These are phyloP conservation scores for Pitta sordida DNA, from an alignment of 2,113 vertebrate species.

Conservation along the genomic window DNA sequence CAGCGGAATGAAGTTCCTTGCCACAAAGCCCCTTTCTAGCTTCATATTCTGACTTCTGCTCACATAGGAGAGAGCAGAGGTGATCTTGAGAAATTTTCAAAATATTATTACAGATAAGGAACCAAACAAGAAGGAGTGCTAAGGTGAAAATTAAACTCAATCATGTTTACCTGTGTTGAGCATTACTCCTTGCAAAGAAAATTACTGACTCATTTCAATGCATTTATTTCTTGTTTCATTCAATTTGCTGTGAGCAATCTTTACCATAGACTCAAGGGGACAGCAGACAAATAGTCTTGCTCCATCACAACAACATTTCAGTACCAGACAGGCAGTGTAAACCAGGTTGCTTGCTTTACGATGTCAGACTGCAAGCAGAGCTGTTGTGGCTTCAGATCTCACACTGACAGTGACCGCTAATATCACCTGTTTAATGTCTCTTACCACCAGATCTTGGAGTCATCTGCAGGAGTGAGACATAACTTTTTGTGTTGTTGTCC, in stretches of 20 bases:
- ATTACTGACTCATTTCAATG: background rate
- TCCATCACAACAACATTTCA: background rate
- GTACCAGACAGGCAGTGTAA: background rate
- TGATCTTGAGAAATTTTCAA: background rate
- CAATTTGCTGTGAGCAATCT: background rate
- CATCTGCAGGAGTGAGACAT: background rate
- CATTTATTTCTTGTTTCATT: background rate
- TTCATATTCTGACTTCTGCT: background rate
- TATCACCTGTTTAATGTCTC: background rate
- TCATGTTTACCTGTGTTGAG: background rate
- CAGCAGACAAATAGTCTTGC: background rate
- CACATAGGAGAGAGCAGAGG: background rate
- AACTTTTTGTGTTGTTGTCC: background rate
- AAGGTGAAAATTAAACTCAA: background rate
- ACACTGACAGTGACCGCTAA: background rate
- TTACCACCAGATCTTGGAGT: background rate
- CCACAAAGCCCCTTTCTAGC: background rate
- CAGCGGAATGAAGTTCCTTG: background rate
- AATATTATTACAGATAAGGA: background rate
- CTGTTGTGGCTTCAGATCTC: background rate
- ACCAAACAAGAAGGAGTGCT: background rate
- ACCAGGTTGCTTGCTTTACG: fast-evolving
- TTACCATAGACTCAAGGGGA: background rate
- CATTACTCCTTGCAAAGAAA: background rate
- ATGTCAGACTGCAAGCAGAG: fast-evolving